Base-by-base conservation (phyloP, 2,113 vertebrate genomes). In the Monopterus albus region DNA sequence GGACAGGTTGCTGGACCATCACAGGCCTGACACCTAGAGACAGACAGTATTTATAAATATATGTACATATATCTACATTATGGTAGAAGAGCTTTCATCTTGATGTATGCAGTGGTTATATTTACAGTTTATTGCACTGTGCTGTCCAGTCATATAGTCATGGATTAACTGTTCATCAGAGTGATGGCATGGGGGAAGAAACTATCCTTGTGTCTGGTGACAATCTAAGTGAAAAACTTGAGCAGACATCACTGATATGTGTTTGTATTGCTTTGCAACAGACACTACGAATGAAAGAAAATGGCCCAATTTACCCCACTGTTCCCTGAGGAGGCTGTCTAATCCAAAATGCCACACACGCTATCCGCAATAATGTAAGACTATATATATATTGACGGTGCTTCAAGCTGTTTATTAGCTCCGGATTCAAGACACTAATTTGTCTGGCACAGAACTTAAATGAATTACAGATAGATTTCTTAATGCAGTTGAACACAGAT, bases 401-500 rank as follows among this genome's bases (percentile, higher is more conserved):
- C 72, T 72, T 79, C 79, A 49, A 64, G 66, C 53, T 88, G 62
- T 80, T 79, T 88, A 78, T 80, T 71, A 73, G 46, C 66, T 49
- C 39, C 10, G 5, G 17, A 63, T 68, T 46, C 17, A 51, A 84
- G 45, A 67, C 68, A 64, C 23, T 81, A 61, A 81, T 83, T 83
- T 87, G 67, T 67, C 57, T 77, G 66, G 12, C 8, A 10, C 47
- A 58, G 82, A 52, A 47, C 11, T 63, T 79, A 69, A 83, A 77
- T 66, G 9, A 79, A 77, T 76, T 75, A 64, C 35, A 84, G 38
- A 76, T 58, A 18, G 47, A 21, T 58, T 40, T 69, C 36, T 66
- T 78, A 62, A 84, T 84, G 70, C 72, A 66, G 59, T 71, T 26
- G 36, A 74, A 80, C 83, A 73, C 5, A 20, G 78, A 80, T 73